Evolutionary conservation across 2,888 invertebrate species (phyloP), one percentile per base, ranked within the genome.

Genomic region (Saturnia pavonia): DNA sequence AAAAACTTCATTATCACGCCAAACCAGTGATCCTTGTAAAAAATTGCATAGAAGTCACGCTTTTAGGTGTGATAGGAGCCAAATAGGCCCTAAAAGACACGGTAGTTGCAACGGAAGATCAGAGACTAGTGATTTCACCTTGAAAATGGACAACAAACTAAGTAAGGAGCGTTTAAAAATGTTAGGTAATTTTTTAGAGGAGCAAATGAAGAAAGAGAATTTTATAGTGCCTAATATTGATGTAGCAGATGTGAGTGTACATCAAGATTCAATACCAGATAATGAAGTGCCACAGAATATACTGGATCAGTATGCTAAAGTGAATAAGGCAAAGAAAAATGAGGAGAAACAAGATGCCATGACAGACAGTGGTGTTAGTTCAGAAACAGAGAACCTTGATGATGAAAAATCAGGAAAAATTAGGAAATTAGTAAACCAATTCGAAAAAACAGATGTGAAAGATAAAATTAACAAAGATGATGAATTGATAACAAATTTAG

Each of bases 11-110:
- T 75, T 94, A 11, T 83, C 91, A 0, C 82, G 94, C 0, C 94
- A 94, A 76, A 82, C 80, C 0, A 94, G 94, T 75, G 94, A 94
- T 75, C 94, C 95, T 0, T 91, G 93, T 0, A 94, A 94, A 72
- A 95, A 94, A 76, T 85, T 95, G n/a, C 95, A 95, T 63, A 84
- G 95, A 63, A 95, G 94, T 70, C 95, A 95, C 76, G 95, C 95
- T 0, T 95, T 95, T 75, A 88, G 95, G 1, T 94, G 95, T 74
- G 95, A 95, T 67, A 85, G 92, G 40, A 91, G 87, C 60, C 91
- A 92, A 75, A 91, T 90, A 74, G 85, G 85, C 51, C 89, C 91
- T 0, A 88, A 92, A 79, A 78, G 94, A 1, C 89, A 91, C 74
- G 91, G 88, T 0, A 90, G 91, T 70, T 91, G 90, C 72, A 88